Evolutionary conservation across 2,888 invertebrate genomes (phyloP).

Genomic region (Microchrysa polita): DNA sequence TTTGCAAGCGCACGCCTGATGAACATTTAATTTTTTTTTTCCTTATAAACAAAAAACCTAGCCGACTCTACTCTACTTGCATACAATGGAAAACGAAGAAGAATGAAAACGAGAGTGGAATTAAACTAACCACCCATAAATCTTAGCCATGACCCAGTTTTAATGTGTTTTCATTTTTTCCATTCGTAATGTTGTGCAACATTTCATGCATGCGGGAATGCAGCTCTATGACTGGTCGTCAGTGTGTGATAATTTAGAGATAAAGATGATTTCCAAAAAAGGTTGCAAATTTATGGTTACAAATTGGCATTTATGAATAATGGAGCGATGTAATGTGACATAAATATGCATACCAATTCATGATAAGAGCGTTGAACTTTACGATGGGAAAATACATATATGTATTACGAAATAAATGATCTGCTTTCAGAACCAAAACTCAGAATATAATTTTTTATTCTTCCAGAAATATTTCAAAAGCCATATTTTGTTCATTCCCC

Average conservation of each 20-base stretch:
- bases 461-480: too few relatives aligned
- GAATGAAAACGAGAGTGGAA: slow-evolving; percentile 35
- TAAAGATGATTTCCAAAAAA: not conserved
- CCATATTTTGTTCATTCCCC: too few relatives aligned
- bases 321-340: too few relatives aligned
- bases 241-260: not conserved
- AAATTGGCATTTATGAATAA: not conserved
- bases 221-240: not conserved
- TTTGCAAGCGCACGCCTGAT: not conserved
- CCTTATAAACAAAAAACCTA: not conserved
- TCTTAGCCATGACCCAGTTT: slow-evolving; percentile 35
- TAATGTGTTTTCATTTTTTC: too few relatives aligned
- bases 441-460: too few relatives aligned
- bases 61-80: too few relatives aligned
- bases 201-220: not conserved
- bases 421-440: too few relatives aligned
- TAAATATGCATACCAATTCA: too few relatives aligned
- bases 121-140: slow-evolving; percentile 31
- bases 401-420: too few relatives aligned
- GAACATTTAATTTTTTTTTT: not conserved
- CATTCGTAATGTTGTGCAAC: not conserved
- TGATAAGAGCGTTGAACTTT: too few relatives aligned
- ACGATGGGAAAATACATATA: too few relatives aligned
- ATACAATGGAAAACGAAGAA: slow-evolving; percentile 13
- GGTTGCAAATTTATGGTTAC: not conserved